Evolutionary conservation across 2,113 vertebrate species (phyloP), one percentile per base, ranked within the genome.

Genomic region (Chaetura pelagica): DNA sequence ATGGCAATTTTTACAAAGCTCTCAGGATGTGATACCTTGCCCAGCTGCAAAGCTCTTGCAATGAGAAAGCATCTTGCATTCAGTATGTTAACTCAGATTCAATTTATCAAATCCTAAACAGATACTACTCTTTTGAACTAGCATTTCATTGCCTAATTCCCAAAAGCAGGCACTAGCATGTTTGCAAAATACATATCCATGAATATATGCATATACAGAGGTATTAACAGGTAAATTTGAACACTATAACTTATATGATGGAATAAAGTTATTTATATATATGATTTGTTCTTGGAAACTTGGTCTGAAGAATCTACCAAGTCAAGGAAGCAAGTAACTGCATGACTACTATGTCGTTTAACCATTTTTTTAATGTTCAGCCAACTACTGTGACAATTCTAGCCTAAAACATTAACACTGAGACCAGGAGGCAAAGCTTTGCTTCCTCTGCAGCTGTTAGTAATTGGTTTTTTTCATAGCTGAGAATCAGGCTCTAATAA

Each of bases 401-500:
- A 59, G n/a, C 22, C 62, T 62, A 73, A 87, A 22, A 78, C 19
- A 75, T 44, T 64, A 82, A 89, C 64, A 44, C 63, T 51, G 75
- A 54, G 91, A 87, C n/a, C 59, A 66, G 68, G 57, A 90, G 48
- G 73, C 59, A 93, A 94, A 89, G 48, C 52, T 22, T 48, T 48
- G 46, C 46, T 72, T 86, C 44, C 76, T 77, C 85, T 78, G 73
- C 48, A 92, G 30, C 27, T 85, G 54, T 82, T 51, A 79, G 34
- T 29, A 95, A 85, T 20, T 82, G 81, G n/a, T 44, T 79, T 66
- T 55, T 74, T 87, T 62, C 32, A 69, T 58, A n/a, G 69, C 76
- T 90, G 44, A 95, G 64, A 84, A 95, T 78, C 72, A 78, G 83
- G 52, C 49, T 76, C 42, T 85, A 89, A 82, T 23, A 96, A 89